Conservation (phyloP, 2,797 vertebrate species). For the Chaetophractus vellerosus region DNA sequence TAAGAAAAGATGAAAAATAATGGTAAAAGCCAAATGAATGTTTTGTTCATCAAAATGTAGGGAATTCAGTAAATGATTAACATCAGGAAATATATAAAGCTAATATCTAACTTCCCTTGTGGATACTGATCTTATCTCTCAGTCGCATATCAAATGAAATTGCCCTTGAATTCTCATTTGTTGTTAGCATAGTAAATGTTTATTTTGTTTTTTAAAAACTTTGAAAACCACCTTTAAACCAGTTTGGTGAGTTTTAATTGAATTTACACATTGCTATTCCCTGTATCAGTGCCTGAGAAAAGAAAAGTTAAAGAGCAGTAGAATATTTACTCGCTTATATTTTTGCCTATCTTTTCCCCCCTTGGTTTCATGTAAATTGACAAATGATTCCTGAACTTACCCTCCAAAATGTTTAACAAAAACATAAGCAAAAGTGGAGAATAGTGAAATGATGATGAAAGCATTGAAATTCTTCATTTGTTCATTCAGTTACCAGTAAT, state of each 20-base stretch:
- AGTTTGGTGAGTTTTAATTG: background rate
- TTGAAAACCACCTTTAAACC: background rate
- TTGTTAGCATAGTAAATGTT: background rate
- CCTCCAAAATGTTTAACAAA: background rate
- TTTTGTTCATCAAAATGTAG: background rate
- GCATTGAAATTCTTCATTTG: background rate
- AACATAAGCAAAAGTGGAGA: background rate
- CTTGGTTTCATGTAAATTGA: background rate
- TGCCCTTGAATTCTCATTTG: background rate
- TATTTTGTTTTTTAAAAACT: conserved; percentile 39
- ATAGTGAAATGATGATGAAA: background rate
- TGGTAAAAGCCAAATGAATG: background rate
- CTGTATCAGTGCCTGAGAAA: background rate
- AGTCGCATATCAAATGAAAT: background rate
- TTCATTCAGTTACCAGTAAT: background rate
- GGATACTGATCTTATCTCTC: background rate
- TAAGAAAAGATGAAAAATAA: conserved; percentile 27
- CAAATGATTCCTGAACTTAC: background rate
- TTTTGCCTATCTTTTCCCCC: background rate
- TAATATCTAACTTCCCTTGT: background rate
- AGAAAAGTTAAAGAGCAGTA: background rate
- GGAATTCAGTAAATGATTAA: background rate
- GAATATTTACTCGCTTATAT: background rate
- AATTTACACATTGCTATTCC: background rate
- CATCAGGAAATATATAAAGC: background rate